These are phyloP conservation scores for Drosophila pseudoananassae DNA, from an alignment of 1,140 invertebrate genomes.

Conservation along the genomic window DNA sequence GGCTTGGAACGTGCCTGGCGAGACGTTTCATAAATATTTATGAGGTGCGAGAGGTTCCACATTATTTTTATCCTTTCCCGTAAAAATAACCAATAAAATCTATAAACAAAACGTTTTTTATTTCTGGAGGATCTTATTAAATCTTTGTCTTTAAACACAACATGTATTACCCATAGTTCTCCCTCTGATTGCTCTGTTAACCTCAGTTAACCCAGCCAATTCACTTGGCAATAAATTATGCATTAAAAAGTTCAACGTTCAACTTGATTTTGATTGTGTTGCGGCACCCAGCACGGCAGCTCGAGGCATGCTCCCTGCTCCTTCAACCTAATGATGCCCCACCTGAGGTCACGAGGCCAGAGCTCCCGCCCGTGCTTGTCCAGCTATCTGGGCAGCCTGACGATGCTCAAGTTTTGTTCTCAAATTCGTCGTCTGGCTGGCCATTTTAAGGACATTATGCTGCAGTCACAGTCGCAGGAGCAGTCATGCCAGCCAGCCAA, in stretches of 20 bases:
- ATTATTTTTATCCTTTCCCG: slow-evolving; percentile 4
- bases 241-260: slow-evolving; percentile 79
- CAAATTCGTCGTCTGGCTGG: slow-evolving; percentile 24
- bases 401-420: slow-evolving; percentile 61
- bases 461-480: slow-evolving; percentile 42
- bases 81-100: slow-evolving; percentile 32
- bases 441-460: slow-evolving; percentile 70
- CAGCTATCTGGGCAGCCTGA: slow-evolving; percentile 60
- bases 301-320: slow-evolving; percentile 35
- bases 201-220: slow-evolving; percentile 7
- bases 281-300: slow-evolving; percentile 1
- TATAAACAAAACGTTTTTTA: no score
- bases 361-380: neutral
- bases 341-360: neutral
- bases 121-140: neutral
- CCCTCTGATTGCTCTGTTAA: neutral
- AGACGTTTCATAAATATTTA: slow-evolving; percentile 75
- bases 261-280: slow-evolving; percentile 77
- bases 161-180: neutral
- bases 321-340: slow-evolving; percentile 26
- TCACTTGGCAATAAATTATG: slow-evolving; percentile 68
- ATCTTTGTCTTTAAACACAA: neutral
- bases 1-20: slow-evolving; percentile 23
- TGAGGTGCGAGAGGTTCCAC: slow-evolving; percentile 41
- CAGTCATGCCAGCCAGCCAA: slow-evolving; percentile 32